These are phyloP conservation scores for Pseudorectes ferrugineus DNA, from an alignment of 2,113 vertebrate species.

Conservation along the genomic window DNA sequence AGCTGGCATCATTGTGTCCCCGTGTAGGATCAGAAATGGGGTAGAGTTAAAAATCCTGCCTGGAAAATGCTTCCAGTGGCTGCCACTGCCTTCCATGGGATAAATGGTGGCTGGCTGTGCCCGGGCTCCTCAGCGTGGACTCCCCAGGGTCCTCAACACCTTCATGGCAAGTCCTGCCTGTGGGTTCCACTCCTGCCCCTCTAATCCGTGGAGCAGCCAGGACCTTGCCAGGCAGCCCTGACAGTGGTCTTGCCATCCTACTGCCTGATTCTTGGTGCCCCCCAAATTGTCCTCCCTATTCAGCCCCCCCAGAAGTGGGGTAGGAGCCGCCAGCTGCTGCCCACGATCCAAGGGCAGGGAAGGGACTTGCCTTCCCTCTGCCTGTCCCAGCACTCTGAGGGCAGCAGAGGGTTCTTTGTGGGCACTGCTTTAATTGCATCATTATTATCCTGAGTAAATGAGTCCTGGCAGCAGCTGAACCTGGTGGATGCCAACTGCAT, in stretches of 20 bases:
- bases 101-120: background rate
- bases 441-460: slow-evolving; percentile 48
- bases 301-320: background rate
- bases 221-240: background rate
- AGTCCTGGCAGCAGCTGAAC: slow-evolving; percentile 61
- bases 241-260: background rate
- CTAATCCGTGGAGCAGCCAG: background rate
- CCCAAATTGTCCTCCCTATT: background rate
- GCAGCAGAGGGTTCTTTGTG: slow-evolving; percentile 52
- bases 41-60: background rate
- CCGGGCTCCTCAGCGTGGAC: rapidly evolving
- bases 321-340: background rate
- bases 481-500: slow-evolving; percentile 47
- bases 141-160: background rate
- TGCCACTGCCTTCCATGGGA: background rate
- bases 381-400: background rate
- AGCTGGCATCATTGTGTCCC: background rate
- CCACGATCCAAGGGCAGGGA: background rate
- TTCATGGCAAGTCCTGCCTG: background rate
- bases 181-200: background rate
- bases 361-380: background rate
- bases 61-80: background rate
- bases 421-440: slow-evolving; percentile 25
- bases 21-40: background rate
- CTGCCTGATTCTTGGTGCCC: background rate